Evolutionary conservation across 2,888 invertebrate genomes (phyloP), one percentile per base, ranked within the genome.

Genomic region (Metallyticus violacea): DNA sequence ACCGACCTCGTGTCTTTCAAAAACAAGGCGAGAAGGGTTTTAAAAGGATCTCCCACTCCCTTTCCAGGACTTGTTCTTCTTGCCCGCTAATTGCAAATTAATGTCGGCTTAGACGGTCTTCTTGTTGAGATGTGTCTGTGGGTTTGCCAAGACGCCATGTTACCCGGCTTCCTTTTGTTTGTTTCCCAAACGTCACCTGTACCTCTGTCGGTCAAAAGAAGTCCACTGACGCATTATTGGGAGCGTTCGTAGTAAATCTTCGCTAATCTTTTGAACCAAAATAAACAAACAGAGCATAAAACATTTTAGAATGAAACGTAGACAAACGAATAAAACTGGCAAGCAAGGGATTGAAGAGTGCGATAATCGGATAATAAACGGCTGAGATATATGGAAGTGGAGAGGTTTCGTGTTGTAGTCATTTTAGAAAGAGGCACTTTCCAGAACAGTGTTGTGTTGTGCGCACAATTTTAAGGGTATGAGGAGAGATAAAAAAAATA

Each of bases 1-100:
- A 62, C 40, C 40, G 15, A 62, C 40, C 40, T 62, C 40, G 40
- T 62, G 40, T 62, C 40, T 62, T 62, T 62, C 40, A 62, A 62
- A 40, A 79, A 28, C n/a, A 30, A 27, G 30, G 82, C 82, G 26
- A 29, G 26, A 82, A 82, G 82, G 40, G 82, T 26, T 62, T 76
- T 62, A 76, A 76, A 82, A 26, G 76, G 83, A 77, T 27, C 28
- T 62, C 26, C 78, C 62, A 77, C 30, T 22, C 15, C 40, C 15
- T 62, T 62, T 62, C 40, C 40, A 62, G 40, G 86, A 78, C 40
- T 83, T 83, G 79, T 83, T 86, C 83, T 82, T 82, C 40, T 30
- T 62, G 40, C n/a, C 26, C 81, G 79, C 86, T 86, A 86, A 86
- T 86, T 86, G 86, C 79, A 83, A 86, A 86, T 86, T 86, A 86